phyloP scores from a whole-genome alignment of 2,888 invertebrate genomes.

The Hydroisotoma schaefferi region DNA sequence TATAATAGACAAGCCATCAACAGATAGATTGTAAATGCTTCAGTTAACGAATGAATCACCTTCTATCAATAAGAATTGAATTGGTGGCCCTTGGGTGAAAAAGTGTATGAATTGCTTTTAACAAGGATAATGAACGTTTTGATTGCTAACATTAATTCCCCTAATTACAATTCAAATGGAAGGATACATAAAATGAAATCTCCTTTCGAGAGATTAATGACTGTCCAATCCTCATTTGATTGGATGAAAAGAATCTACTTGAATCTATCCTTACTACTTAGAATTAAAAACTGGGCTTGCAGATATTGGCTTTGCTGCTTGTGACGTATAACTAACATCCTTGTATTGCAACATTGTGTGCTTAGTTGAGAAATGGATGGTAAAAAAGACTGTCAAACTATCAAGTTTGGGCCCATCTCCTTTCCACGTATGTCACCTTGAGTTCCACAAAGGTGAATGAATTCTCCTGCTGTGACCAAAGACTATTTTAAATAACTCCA shows the following conservation, averaged over 20 bases:
- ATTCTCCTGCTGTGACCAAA: too few relatives aligned
- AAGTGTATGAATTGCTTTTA: background rate
- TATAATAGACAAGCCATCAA: too few relatives aligned
- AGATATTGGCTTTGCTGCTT: too few relatives aligned
- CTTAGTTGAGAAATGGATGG: too few relatives aligned
- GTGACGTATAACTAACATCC: too few relatives aligned
- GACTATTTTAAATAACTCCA: too few relatives aligned
- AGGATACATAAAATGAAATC: too few relatives aligned
- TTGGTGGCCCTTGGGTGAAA: background rate
- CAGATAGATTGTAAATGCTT: background rate
- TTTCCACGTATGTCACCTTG: slow-evolving; percentile 5
- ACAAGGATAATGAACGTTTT: background rate
- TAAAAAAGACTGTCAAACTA: too few relatives aligned
- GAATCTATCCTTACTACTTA: background rate
- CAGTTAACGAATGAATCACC: slow-evolving; percentile 1
- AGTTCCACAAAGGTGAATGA: background rate
- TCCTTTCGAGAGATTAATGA: slow-evolving; percentile 5
- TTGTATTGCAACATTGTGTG: too few relatives aligned
- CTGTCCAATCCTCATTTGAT: slow-evolving; percentile 1
- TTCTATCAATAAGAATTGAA: background rate
- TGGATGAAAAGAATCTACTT: background rate
- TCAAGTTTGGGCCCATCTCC: too few relatives aligned
- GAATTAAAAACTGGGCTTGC: too few relatives aligned
- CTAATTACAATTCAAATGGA: slow-evolving; percentile 1
- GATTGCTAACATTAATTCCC: background rate